Conservation (phyloP, 2,797 vertebrate genomes). For the Galagoides demidoff region DNA sequence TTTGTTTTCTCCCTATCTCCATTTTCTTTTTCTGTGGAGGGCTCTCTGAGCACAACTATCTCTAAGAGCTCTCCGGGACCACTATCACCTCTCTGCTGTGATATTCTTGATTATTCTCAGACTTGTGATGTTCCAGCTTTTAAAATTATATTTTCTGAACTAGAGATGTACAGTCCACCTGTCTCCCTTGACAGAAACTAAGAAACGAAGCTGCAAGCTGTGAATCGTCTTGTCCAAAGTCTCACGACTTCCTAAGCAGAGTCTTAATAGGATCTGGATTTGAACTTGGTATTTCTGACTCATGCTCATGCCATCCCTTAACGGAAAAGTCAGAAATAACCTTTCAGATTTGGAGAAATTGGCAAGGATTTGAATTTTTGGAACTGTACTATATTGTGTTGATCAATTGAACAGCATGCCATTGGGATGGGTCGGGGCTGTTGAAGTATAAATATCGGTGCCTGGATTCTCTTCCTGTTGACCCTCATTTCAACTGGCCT, state of each 20-base stretch:
- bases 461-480: constrained; percentile 46
- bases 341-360: constrained; percentile 59
- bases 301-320: not conserved
- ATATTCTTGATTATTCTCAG: not conserved
- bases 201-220: constrained; percentile 20
- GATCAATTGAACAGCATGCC: constrained; percentile 60
- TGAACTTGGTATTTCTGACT: constrained; percentile 66
- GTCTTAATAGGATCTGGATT: constrained; percentile 42
- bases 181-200: constrained; percentile 16
- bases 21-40: not conserved
- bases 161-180: not conserved
- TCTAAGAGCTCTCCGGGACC: not conserved
- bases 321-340: constrained; percentile 50
- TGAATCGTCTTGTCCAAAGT: constrained; percentile 4
- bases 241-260: not conserved
- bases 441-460: constrained; percentile 54
- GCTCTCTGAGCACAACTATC: not conserved
- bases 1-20: not conserved
- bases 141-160: not conserved
- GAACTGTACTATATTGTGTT: constrained; percentile 25
- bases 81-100: not conserved
- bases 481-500: constrained; percentile 11
- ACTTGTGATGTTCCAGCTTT: not conserved
- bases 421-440: constrained; percentile 25
- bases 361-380: constrained; percentile 55